Conservation (phyloP, 2,888 invertebrate species). For the Machimus rusticus region DNA sequence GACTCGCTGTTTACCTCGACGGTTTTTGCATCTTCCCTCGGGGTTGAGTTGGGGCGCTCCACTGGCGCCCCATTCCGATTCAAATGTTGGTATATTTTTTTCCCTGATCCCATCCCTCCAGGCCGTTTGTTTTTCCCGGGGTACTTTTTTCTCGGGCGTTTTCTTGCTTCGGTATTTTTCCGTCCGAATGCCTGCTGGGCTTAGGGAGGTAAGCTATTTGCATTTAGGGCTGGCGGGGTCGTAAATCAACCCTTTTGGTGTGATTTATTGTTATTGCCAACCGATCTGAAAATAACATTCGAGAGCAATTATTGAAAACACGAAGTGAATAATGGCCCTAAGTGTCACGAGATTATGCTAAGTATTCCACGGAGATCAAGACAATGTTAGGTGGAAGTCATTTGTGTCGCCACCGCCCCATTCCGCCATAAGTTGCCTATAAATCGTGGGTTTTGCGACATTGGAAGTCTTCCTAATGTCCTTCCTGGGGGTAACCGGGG, state of each 20-base stretch:
- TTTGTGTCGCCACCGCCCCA: not conserved
- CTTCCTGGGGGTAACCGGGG: not conserved
- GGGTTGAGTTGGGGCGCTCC: not conserved
- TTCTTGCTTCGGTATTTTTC: constrained; percentile 17
- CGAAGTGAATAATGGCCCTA: constrained; percentile 45
- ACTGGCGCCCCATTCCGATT: not conserved
- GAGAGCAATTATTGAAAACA: constrained; percentile 46
- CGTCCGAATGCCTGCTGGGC: not conserved
- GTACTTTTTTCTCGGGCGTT: not conserved
- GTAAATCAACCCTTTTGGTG: constrained; percentile 47
- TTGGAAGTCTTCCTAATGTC: not conserved
- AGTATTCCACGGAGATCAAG: constrained; percentile 42
- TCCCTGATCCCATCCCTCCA: not conserved
- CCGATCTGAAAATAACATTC: constrained; percentile 47
- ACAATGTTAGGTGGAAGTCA: constrained; percentile 21
- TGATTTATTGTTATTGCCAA: constrained; percentile 47
- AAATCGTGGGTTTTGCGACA: not conserved
- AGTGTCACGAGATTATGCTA: constrained; percentile 46
- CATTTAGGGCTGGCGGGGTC: constrained; percentile 34
- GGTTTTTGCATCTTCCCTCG: not conserved
- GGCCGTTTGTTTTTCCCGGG: not conserved
- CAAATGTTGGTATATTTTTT: not conserved
- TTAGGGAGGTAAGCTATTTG: constrained; percentile 33
- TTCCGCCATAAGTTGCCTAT: not conserved
- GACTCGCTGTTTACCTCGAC: not conserved